Evolutionary conservation across 2,888 invertebrate species (phyloP).

Genomic region (Scaptomyza cyrtandrae): DNA sequence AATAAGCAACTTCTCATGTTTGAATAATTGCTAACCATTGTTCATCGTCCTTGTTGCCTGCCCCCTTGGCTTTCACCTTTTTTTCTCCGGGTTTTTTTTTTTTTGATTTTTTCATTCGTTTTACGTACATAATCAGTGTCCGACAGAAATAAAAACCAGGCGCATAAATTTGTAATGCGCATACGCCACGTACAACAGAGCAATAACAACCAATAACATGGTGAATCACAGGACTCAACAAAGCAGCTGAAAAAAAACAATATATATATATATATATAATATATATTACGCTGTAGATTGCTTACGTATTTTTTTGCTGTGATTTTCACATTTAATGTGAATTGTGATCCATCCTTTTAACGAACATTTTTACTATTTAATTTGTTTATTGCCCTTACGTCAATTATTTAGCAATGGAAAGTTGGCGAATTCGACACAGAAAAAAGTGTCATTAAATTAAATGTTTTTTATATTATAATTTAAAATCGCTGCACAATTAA

Average conservation of each 20-base stretch:
- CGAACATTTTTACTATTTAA: slow-evolving; percentile 50
- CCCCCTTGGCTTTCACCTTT: slow-evolving; percentile 20
- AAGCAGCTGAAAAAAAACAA: neutral
- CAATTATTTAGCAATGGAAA: slow-evolving; percentile 44
- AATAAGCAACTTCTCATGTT: slow-evolving; percentile 21
- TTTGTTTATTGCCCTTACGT: slow-evolving; percentile 57
- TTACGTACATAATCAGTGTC: slow-evolving; percentile 28
- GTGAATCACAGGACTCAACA: neutral
- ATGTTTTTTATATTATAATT: slow-evolving; percentile 54
- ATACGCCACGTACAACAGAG: slow-evolving; percentile 38
- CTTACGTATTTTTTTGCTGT: slow-evolving; percentile 25
- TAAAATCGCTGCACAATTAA: slow-evolving; percentile 62
- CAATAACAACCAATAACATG: neutral
- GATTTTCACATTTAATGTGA: slow-evolving; percentile 2
- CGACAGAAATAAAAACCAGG: slow-evolving; percentile 15
- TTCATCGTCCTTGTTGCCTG: slow-evolving; percentile 1
- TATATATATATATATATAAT: neutral
- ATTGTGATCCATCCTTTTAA: neutral
- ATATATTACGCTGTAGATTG: slow-evolving; percentile 23
- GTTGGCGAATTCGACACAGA: slow-evolving; percentile 25
- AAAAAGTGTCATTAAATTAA: slow-evolving; percentile 44
- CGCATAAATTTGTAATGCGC: slow-evolving; percentile 49
- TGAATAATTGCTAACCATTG: slow-evolving; percentile 53
- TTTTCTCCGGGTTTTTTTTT: slow-evolving; percentile 9
- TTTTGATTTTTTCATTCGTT: too few species aligned